Base-by-base conservation (phyloP, 2,888 invertebrate species). In the Drosophila mettleri region DNA sequence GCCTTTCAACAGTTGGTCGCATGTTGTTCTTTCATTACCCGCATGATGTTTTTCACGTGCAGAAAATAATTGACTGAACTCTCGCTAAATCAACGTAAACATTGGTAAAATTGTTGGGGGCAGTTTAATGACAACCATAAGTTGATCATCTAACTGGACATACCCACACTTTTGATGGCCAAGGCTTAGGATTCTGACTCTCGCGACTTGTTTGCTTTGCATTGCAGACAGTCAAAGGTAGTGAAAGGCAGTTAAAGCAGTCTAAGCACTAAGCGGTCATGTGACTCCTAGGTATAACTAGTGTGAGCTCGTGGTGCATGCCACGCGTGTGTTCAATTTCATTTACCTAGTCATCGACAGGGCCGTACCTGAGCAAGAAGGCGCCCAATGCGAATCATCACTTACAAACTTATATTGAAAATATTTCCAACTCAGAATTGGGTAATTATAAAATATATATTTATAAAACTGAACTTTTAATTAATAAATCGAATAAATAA, bases 121-220 rank as follows among this genome's bases (percentile, higher is more conserved):
- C 63, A 59, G 54, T 52, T 73, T 84, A 74, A 70, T 68, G 74
- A 63, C 59, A 74, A 69, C 70, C 67, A 78, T 81, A 74, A 81
- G 64, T 78, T 81, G 63, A 34, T 53, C 36, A 33, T 48, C 38
- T 29, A 34, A 33, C 45, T 58, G 57, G 62, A 71, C 55, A 59
- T 69, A 43, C 59, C 71, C 68, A 39, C 54, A 24, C 24, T 49
- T 78, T 76, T 84, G 70, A 84, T 69, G 59, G 78, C 73, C 70
- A 83, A 69, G 62, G 75, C 60, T 68, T 46, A 70, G 51, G 55
- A 60, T 38, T 62, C 52, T 75, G 63, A 69, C 71, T 49, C 59
- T 67, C 10, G 51, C 68, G 57, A 66, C 64, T 82, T 87, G 82
- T 82, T 82, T 84, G 78, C 70, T 78, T 65, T 87, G 82, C 79